Percentiles rank a stretch among this genome's conserved stretches.
Conservation (phyloP, 2,888 invertebrate species). For the Pocota personata region DNA sequence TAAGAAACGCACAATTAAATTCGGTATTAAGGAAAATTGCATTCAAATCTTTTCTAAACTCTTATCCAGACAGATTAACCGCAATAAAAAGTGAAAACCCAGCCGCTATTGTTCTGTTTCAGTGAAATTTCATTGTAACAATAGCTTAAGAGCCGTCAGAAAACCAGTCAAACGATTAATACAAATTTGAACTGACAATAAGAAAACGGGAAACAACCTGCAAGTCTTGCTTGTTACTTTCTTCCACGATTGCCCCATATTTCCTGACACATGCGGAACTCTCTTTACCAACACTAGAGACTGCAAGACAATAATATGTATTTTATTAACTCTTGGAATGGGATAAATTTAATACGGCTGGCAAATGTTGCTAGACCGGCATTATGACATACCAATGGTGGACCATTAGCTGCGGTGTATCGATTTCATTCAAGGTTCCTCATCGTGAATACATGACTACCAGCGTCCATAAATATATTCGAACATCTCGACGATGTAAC, state of each 20-base stretch:
- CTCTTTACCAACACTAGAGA: background rate
- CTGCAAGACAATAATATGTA: background rate
- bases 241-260: conserved; percentile 60
- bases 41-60: background rate
- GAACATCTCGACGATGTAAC: conserved; percentile 18
- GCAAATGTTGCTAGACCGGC: conserved; percentile 46
- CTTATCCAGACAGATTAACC: conserved; percentile 18
- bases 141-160: conserved; percentile 2
- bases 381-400: conserved; percentile 52
- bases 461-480: background rate
- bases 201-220: conserved; percentile 31
- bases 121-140: conserved; percentile 37
- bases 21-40: background rate
- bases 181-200: background rate
- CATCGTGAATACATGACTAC: conserved; percentile 7
- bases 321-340: conserved; percentile 23
- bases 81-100: conserved; percentile 35
- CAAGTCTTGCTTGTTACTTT: conserved; percentile 46
- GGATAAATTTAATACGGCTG: conserved; percentile 17
- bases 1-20: conserved; percentile 7
- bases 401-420: conserved; percentile 42
- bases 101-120: conserved; percentile 14
- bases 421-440: conserved; percentile 67
- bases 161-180: conserved; percentile 25
- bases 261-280: conserved; percentile 63